Evolutionary conservation across 2,888 invertebrate genomes (phyloP), one percentile per base, ranked within the genome.

Genomic region (Phyllotreta striolata): DNA sequence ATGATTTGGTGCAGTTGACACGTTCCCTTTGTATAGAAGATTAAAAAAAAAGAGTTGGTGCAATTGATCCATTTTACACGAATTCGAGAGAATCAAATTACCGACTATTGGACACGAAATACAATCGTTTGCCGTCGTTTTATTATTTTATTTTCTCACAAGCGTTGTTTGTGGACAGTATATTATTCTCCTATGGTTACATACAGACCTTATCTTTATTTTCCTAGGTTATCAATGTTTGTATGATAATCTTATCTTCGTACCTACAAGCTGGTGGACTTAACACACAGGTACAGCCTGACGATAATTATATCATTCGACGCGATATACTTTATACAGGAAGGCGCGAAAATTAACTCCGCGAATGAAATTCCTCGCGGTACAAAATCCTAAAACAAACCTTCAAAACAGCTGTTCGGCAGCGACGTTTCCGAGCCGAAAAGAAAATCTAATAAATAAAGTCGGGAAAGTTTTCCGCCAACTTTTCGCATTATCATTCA

Each of bases 401-500:
- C 64, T 56, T 41, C 60, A 65, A 64, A 70, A 71, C 70, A 71
- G 68, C 70, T 71, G 71, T 70, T 70, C 14, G 12, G 62, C 65
- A 41, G 52, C 44, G 66, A 62, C 66, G 65, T 59, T 66, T 44
- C n/a, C n/a, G 61, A 63, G 60, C 47, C 65, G 68, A 67, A 71
- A 67, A 68, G 70, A 70, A 66, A 67, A 70, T 62, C 65, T 62
- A 71, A 70, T 70, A 68, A 72, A 70, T 68, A 68, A 71, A 71
- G 66, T 66, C 66, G 57, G 62, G 63, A 63, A 66, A 68, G 65
- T 68, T 69, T 66, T 57, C 64, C 66, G 55, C 61, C 59, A 73
- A 74, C 72, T 74, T 75, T 73, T 72, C 72, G 67, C 74, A 74
- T 75, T 76, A 76, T 76, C 74, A 77, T 77, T 77, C 77, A 78